Evolutionary conservation across 2,797 vertebrate species (phyloP).

Genomic region (Megalops cyprinoides): DNA sequence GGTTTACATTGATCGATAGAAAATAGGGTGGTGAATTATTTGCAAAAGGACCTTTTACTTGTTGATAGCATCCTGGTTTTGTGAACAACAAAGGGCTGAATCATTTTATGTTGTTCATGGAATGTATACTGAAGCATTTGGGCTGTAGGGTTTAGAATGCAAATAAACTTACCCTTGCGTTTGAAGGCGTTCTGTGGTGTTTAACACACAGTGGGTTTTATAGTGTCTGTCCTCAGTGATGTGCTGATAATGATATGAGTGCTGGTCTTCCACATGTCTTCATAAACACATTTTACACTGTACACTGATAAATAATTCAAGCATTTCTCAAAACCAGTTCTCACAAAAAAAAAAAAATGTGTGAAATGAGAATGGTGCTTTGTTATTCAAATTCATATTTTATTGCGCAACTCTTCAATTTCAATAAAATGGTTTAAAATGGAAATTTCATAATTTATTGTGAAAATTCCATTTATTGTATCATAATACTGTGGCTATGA

Average conservation of each 20-base stretch:
- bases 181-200: neutral
- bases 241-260: neutral
- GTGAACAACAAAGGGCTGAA: conserved; percentile 19
- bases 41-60: neutral
- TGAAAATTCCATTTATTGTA: too few species aligned
- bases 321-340: too few species aligned
- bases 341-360: too few species aligned
- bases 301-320: too few species aligned
- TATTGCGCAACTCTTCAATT: too few species aligned
- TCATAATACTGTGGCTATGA: too few species aligned
- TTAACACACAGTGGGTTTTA: neutral
- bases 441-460: too few species aligned
- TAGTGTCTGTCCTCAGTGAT: neutral
- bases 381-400: too few species aligned
- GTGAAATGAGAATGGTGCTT: too few species aligned
- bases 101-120: conserved; percentile 18
- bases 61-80: neutral
- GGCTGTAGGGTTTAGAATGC: conserved; percentile 5
- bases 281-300: too few species aligned
- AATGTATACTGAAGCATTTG: conserved; percentile 1
- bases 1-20: neutral
- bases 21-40: neutral
- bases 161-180: neutral
- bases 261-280: neutral
- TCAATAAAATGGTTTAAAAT: too few species aligned